These are phyloP conservation scores for Chaetodon trifascialis DNA, from an alignment of 2,113 vertebrate genomes.

Conservation along the genomic window DNA sequence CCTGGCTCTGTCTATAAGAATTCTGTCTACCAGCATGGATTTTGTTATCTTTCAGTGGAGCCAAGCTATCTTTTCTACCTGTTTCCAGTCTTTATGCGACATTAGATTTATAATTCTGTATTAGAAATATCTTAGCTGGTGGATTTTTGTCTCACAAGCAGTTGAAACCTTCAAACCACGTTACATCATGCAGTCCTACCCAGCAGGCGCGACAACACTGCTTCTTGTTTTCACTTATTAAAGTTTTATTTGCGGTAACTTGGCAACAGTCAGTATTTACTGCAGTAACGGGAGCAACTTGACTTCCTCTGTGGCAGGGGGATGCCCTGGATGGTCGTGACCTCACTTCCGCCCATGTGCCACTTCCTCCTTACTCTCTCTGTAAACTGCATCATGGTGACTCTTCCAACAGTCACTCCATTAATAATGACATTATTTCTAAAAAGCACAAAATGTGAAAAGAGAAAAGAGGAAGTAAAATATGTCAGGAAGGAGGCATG, in stretches of 20 bases:
- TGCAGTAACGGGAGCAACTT: slow-evolving; percentile 12
- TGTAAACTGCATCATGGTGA: neutral
- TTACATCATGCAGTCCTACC: neutral
- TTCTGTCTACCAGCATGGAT: no score
- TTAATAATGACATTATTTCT: neutral
- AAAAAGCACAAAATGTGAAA: neutral
- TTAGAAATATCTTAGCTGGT: neutral
- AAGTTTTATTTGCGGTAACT: slow-evolving; percentile 17
- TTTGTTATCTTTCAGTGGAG: no score
- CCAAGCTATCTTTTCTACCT: neutral
- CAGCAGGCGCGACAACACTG: neutral
- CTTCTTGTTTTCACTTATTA: neutral
- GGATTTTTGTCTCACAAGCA: neutral
- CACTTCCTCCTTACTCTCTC: slow-evolving; percentile 32
- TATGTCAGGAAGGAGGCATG: neutral
- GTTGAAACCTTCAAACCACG: neutral
- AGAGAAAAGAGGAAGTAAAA: neutral
- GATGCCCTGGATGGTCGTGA: slow-evolving; percentile 35
- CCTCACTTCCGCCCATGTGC: slow-evolving; percentile 51
- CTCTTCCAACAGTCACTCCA: neutral
- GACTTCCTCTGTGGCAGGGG: slow-evolving; percentile 35
- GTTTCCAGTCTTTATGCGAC: no score
- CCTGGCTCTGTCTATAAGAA: no score
- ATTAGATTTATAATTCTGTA: neutral
- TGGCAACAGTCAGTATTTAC: slow-evolving; percentile 47